Percentiles rank a stretch among this genome's conserved stretches.
Conservation (phyloP, 2,797 vertebrate genomes). For the Helarctos malayanus region DNA sequence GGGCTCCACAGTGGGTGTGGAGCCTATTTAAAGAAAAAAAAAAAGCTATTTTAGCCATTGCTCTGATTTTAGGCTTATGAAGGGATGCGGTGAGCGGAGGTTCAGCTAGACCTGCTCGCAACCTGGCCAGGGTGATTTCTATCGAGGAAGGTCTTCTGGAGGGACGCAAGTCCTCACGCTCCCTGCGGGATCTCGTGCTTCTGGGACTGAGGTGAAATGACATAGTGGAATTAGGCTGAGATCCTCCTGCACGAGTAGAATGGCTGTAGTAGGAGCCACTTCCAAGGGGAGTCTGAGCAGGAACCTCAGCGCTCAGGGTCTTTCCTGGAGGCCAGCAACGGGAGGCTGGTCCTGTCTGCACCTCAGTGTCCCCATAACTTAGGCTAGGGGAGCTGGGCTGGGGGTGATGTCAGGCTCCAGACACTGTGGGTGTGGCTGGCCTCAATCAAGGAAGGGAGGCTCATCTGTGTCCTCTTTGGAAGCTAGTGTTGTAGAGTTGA, state of each 20-base stretch:
- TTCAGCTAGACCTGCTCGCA: not conserved
- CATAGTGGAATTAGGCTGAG: not conserved
- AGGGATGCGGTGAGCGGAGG: not conserved
- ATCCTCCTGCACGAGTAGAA: not conserved
- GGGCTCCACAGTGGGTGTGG: no score
- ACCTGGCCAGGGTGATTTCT: not conserved
- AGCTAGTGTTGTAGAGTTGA: not conserved
- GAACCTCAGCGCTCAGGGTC: rapidly evolving
- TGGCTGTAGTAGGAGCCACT: not conserved
- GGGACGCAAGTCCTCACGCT: not conserved
- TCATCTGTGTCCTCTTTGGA: not conserved
- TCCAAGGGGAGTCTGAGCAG: not conserved
- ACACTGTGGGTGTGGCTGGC: not conserved
- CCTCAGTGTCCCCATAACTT: not conserved
- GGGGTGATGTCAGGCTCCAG: not conserved
- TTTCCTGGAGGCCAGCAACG: not conserved
- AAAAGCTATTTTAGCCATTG: not conserved
- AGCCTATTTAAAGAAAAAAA: no score
- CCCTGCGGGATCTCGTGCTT: not conserved
- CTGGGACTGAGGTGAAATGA: not conserved
- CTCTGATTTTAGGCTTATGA: not conserved
- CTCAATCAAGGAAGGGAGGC: not conserved
- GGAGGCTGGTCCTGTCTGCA: not conserved
- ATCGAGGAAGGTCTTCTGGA: not conserved
- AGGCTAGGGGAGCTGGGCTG: not conserved